Percentiles rank a stretch among this genome's conserved stretches.
phyloP scores from a whole-genome alignment of 2,113 vertebrate genomes.

The Poeciliopsis occidentalis region DNA sequence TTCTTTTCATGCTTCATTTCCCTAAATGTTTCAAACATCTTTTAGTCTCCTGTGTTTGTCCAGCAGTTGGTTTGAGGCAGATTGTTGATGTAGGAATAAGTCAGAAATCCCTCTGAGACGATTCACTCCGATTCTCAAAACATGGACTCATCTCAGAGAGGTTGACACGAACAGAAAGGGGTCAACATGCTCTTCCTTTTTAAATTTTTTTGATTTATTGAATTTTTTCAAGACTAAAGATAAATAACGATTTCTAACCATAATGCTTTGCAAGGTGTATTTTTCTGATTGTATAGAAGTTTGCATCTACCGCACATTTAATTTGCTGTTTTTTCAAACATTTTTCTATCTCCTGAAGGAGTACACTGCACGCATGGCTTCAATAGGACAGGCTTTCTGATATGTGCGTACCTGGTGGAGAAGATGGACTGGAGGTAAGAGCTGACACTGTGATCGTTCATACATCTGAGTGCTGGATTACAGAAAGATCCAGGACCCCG shows the following conservation, averaged over 20 bases:
- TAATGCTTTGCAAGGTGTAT: not conserved
- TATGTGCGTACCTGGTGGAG: slow-evolving; percentile 97
- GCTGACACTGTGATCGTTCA: not conserved
- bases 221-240: not conserved
- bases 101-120: slow-evolving; percentile 3
- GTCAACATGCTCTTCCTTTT: not conserved
- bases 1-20: not conserved
- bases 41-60: slow-evolving; percentile 1
- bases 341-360: slow-evolving; percentile 77
- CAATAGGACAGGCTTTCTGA: slow-evolving; percentile 97
- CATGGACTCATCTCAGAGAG: slow-evolving; percentile 10
- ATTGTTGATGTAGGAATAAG: slow-evolving; percentile 31
- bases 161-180: not conserved
- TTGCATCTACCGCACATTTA: not conserved
- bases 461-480: not conserved
- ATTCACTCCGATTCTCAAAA: slow-evolving; percentile 16
- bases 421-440: slow-evolving; percentile 99
- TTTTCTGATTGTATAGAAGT: not conserved
- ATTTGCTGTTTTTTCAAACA: slow-evolving; percentile 2
- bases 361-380: slow-evolving; percentile 99
- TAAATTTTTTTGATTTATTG: not conserved
- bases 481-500: not conserved
- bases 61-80: slow-evolving; percentile 5
- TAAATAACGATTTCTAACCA: not conserved
- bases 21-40: slow-evolving; percentile 16